phyloP scores from a whole-genome alignment of 2,797 vertebrate genomes.

The Anisognathus igniventris region DNA sequence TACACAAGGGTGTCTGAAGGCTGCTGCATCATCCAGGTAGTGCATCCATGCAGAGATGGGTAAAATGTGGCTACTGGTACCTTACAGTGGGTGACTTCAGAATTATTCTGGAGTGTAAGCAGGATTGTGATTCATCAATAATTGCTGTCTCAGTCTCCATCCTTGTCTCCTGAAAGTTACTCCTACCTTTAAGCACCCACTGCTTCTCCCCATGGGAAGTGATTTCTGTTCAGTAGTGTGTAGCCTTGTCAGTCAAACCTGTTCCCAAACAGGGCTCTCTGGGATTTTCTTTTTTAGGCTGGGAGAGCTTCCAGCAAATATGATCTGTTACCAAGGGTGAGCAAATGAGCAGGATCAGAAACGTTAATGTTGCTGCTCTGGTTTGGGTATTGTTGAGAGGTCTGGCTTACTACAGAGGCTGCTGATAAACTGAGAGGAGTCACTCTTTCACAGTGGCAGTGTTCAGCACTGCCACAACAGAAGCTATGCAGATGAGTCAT shows the following conservation, averaged over 20 bases:
- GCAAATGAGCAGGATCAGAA: background rate
- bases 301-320: background rate
- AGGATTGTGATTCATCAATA: background rate
- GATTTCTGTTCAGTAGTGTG: background rate
- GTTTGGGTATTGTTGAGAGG: background rate
- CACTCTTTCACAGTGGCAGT: background rate
- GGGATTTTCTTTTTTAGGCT: background rate
- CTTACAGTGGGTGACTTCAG: background rate
- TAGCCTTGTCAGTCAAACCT: background rate
- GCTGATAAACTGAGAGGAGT: background rate
- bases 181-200: background rate
- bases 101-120: background rate
- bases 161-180: background rate
- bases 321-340: background rate
- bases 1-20: background rate
- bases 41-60: background rate
- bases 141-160: slow-evolving; percentile 7
- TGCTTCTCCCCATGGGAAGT: background rate
- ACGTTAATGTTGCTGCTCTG: background rate
- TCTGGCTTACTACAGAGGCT: background rate
- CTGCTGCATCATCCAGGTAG: background rate
- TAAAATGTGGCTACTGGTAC: background rate
- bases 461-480: background rate
- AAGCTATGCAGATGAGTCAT: background rate
- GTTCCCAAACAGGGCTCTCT: background rate